phyloP scores from a whole-genome alignment of 1,140 invertebrate genomes.

The Kradibia gibbosae region DNA sequence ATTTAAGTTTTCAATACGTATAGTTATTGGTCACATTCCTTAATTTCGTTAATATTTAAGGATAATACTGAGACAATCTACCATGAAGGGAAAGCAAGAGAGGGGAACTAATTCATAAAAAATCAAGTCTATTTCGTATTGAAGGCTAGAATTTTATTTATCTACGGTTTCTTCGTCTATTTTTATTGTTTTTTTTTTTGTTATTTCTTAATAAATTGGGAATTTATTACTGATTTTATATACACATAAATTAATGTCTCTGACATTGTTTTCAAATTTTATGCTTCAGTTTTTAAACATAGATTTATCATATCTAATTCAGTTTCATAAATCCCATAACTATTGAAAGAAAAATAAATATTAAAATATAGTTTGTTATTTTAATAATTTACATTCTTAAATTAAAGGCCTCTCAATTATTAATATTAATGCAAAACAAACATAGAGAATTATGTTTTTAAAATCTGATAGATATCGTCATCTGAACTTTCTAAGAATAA shows the following conservation, averaged over 20 bases:
- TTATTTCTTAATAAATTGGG: neutral
- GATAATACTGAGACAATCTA: conserved; percentile 10
- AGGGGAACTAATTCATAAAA: neutral
- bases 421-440: neutral
- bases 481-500: neutral
- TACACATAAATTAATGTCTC: neutral
- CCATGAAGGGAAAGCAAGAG: neutral
- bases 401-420: neutral
- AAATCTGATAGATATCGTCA: neutral
- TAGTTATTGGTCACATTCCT: neutral
- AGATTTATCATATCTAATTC: neutral
- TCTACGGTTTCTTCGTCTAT: neutral
- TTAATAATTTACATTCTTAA: neutral
- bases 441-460: neutral
- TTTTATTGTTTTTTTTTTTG: no score
- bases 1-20: no score
- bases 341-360: neutral
- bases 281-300: neutral
- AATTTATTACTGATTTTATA: neutral
- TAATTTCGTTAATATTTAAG: conserved; percentile 36
- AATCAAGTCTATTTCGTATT: neutral
- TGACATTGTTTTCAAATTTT: no score
- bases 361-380: neutral
- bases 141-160: neutral
- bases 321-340: neutral